Evolutionary conservation across 2,888 invertebrate species (phyloP), one percentile per base, ranked within the genome.

Genomic region (Nomada ferruginata): DNA sequence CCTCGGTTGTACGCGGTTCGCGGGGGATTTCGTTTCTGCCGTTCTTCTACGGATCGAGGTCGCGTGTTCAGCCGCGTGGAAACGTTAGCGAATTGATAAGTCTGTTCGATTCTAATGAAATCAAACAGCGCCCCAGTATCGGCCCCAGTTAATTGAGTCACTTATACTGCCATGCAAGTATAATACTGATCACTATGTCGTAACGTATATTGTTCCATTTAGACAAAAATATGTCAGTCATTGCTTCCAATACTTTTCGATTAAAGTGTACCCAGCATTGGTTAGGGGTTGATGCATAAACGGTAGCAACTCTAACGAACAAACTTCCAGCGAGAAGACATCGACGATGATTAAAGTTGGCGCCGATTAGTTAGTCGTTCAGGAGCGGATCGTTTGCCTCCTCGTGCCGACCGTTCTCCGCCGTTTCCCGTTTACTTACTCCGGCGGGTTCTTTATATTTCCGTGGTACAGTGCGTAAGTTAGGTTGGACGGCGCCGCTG

Each of bases 21-120:
- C 44, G 13, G 53, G 20, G 15, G 13, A 64, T 64, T 64, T 69
- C 50, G 44, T 79, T 69, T 29, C 57, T 20, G 47, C 53, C 44
- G 70, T 70, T 50, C 42, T 63, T 60, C 64, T n/a, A 13, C 20
- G n/a, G 65, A 76, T 66, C 76, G 65, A 76, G 76, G 65, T 61
- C 70, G 69, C 20, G 23, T 50, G 69, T 50, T 70, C 79, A 65
- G 11, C 44, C 69, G 52, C 76, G 79, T 36, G 64, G 69, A 76
- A 64, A 65, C 59, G 47, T 15, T 55, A 23, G 65, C 47, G 69
- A 60, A 53, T 53, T 52, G 59, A 70, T 64, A 76, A 79, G 70
- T 36, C 50, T 15, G 44, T 66, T 65, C 50, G 64, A n/a, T 36
- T 20, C 57, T 65, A 70, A 65, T 53, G 64, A 44, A 50, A 75